These are phyloP conservation scores for Agapetus fuscipes DNA, from an alignment of 2,888 invertebrate genomes.

Conservation along the genomic window DNA sequence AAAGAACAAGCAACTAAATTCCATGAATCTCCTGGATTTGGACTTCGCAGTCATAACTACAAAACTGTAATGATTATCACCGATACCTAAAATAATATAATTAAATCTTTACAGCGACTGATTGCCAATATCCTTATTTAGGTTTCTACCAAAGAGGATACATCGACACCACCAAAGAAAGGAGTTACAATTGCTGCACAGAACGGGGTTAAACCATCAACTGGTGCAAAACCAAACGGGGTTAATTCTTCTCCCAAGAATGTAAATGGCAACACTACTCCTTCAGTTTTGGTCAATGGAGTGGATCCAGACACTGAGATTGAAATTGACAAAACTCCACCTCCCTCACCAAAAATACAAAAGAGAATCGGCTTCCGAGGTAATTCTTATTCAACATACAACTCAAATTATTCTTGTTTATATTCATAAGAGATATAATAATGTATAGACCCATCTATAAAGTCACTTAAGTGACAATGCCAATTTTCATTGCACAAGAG, in stretches of 20 bases:
- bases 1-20: slow-evolving; percentile 64
- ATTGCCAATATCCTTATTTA: slow-evolving; percentile 4
- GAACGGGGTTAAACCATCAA: slow-evolving; percentile 18
- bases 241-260: slow-evolving; percentile 4
- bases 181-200: slow-evolving; percentile 22
- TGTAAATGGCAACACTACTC: slow-evolving; percentile 2
- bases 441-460: neutral
- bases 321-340: slow-evolving; percentile 5
- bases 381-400: slow-evolving; percentile 25
- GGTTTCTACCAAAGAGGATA: slow-evolving; percentile 27
- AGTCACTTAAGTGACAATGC: neutral
- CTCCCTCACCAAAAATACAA: slow-evolving; percentile 31
- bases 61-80: slow-evolving; percentile 36
- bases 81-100: neutral
- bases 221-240: slow-evolving; percentile 15
- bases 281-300: slow-evolving; percentile 11
- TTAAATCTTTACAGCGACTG: neutral
- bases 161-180: slow-evolving; percentile 29
- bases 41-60: slow-evolving; percentile 35
- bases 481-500: too few relatives aligned
- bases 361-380: slow-evolving; percentile 50
- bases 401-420: neutral
- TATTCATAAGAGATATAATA: too few relatives aligned
- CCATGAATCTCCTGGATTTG: slow-evolving; percentile 47
- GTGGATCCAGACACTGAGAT: slow-evolving; percentile 4